Evolutionary conservation across 2,113 vertebrate species (phyloP), one percentile per base, ranked within the genome.

Genomic region (Macaca mulatta): DNA sequence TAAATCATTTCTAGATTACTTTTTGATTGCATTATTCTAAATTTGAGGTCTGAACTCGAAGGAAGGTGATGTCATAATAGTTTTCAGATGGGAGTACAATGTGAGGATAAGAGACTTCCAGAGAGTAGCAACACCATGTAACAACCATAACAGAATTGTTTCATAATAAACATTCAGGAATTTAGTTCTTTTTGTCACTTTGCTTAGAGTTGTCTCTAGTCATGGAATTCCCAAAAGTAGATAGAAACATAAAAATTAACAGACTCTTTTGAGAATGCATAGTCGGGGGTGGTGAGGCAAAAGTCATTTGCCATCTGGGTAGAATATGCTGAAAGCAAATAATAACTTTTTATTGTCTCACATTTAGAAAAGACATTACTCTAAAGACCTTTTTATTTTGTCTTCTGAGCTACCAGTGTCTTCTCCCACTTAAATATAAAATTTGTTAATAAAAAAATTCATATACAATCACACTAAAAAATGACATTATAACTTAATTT

Each of bases 311-410:
- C 50, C 78, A 82, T 93, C 90, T 93, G 40, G 61, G 61, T 78
- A 93, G 38, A 93, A 81, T 81, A 93, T 27, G 2, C 38, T 89
- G 35, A 97, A 97, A 91, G 30, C 74, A 96, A 96, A 95, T 38
- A 90, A n/a, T 86, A 90, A 85, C 22, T 70, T 57, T 94, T 89
- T 93, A 91, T 89, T 84, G n/a, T 23, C 10, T 96, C 67, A 86
- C 14, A 52, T 82, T 96, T 79, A 77, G 16, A 96, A 87, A 45
- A 97, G 45, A 72, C 0, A 88, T 38, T 45, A 70, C 45, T 75
- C 55, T 89, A 55, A 75, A 75, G 16, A 40, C 25, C 35, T 59
- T 93, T 96, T 81, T 81, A 72, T 67, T 92, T 95, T 79, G n/a
- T 52, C 45, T 85, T 81, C 23, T 85, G 50, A 85, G 32, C 9